Evolutionary conservation across 2,797 vertebrate genomes (phyloP), one percentile per base, ranked within the genome.

Genomic region (Podargus strigoides): DNA sequence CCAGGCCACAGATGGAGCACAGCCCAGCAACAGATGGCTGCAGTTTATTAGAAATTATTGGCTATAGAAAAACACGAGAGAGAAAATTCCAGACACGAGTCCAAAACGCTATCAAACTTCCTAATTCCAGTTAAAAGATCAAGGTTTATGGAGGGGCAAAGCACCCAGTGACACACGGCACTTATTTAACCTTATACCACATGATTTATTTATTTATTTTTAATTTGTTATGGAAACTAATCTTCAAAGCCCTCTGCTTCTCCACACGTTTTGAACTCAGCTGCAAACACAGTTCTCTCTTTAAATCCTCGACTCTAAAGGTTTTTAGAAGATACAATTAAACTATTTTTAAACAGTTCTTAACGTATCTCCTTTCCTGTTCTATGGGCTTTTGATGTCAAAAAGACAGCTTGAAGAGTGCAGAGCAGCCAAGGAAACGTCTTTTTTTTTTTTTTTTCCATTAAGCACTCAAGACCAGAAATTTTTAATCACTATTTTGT

Each of bases 171-270:
- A 75, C 78, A 68, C 75, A 37, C 6, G 23, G 66, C 91, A 87
- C 62, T 64, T 26, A 52, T 30, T 85, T 87, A 34, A 80, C 79
- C 36, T 74, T 56, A 42, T 19, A 30, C 58, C 89, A 85, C 68
- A n/a, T n/a, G 21, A 0, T 44, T 30, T 36, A 39, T 32, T 69
- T 27, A 70, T 50, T 68, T n/a, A n/a, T 70, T 41, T 66, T 42
- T 6, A 30, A 77, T 69, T 80, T 86, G 83, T 86, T 73, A 94
- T 85, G 90, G 90, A 96, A 96, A 94, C 85, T 75, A 39, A 88
- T 68, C 91, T 86, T 93, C 93, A 75, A 93, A 93, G 93, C 9
- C 90, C 70, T 10, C 1, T 10, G 73, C 89, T 88, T 91, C 68
- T 85, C 81, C 78, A 91, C 80, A 78, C 60, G 15, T 41, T 59